These are phyloP conservation scores for Ladona fulva DNA, from an alignment of 1,140 invertebrate genomes.

Conservation along the genomic window DNA sequence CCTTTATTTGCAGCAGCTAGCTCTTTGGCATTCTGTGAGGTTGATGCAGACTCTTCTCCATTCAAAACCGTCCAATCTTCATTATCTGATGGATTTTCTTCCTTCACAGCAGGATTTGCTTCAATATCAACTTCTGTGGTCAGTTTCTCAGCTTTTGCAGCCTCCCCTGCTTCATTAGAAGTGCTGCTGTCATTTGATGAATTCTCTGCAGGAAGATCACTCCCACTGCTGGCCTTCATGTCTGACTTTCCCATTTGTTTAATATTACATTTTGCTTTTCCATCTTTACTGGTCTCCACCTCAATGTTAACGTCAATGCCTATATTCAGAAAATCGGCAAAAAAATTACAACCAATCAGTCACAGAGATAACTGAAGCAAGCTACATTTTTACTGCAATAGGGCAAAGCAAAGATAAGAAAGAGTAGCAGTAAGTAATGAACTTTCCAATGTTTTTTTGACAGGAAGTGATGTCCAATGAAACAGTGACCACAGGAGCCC, in stretches of 20 bases:
- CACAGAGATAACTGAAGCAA: neutral
- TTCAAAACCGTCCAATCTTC: constrained; percentile 11
- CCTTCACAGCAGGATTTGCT: neutral
- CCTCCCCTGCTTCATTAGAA: constrained; percentile 14
- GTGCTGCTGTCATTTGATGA: neutral
- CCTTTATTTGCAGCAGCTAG: neutral
- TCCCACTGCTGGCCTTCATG: neutral
- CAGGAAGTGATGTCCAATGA: too few species aligned
- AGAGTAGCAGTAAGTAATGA: too few species aligned
- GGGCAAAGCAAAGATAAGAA: too few species aligned
- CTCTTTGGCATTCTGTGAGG: neutral
- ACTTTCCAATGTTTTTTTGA: too few species aligned
- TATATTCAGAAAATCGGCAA: neutral
- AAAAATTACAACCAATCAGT: neutral
- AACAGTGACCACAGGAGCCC: too few species aligned
- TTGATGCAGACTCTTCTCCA: neutral
- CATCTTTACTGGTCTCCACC: neutral
- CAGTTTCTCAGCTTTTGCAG: neutral
- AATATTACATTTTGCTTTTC: neutral
- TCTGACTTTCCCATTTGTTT: neutral
- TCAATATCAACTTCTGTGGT: neutral
- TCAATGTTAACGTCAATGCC: constrained; percentile 12
- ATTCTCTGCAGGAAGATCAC: neutral
- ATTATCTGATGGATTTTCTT: neutral
- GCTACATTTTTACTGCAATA: too few species aligned